phyloP scores from a whole-genome alignment of 1,140 invertebrate species.

The Trachymyrmex septentrionalis region DNA sequence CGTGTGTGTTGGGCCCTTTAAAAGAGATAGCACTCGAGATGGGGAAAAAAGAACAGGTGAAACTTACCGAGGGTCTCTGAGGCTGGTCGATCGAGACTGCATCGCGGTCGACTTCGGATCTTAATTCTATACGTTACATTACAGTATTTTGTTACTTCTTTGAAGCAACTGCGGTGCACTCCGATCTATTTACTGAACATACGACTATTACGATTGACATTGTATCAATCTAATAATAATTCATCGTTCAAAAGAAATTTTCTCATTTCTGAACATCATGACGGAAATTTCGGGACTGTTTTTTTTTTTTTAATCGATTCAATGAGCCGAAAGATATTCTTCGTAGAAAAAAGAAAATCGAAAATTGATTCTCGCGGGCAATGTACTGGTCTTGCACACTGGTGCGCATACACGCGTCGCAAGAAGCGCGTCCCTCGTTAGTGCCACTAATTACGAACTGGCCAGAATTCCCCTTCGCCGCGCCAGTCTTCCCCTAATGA shows the following conservation, averaged over 20 bases:
- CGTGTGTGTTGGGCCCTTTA: conserved; percentile 71
- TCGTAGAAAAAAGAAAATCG: conserved; percentile 34
- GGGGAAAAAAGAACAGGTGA: conserved; percentile 71
- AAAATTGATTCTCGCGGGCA: conserved; percentile 47
- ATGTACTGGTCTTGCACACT: conserved; percentile 64
- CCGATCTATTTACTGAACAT: not conserved
- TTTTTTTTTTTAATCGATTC: not conserved
- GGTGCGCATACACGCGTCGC: conserved; percentile 65
- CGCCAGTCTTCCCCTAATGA: conserved; percentile 70
- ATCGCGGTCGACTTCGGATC: conserved; percentile 71
- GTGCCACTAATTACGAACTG: conserved; percentile 81
- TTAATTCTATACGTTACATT: conserved; percentile 69
- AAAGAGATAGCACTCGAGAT: conserved; percentile 76
- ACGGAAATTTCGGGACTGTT: not conserved
- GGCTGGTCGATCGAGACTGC: conserved; percentile 67
- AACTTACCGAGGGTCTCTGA: conserved; percentile 53
- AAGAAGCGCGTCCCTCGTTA: conserved; percentile 82
- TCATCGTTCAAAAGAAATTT: not conserved
- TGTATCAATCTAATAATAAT: not conserved
- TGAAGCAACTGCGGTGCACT: not conserved
- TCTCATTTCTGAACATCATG: not conserved
- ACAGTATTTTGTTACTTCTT: conserved; percentile 18
- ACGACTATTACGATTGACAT: not conserved
- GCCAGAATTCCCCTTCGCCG: conserved; percentile 19
- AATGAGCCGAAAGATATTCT: not conserved